A percentile compares a stretch with the other conserved stretches of the same genome.
phyloP scores from a whole-genome alignment of 2,888 invertebrate species.

The Serripes groenlandicus region DNA sequence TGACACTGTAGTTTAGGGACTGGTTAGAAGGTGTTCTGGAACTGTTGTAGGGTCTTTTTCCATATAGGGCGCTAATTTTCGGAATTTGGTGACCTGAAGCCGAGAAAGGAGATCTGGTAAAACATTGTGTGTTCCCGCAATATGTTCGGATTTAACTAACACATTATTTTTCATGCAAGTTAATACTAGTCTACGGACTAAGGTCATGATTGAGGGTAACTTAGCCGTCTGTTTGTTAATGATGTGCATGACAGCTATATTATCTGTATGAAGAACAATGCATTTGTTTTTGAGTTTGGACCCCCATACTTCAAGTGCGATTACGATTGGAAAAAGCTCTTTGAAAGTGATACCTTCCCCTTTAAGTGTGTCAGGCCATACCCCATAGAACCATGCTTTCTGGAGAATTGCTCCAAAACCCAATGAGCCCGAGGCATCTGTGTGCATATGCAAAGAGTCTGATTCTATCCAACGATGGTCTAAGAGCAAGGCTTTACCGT shows the following conservation, averaged over 20 bases:
- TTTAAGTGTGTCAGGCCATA: slow-evolving; percentile 7
- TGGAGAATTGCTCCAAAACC: slow-evolving; percentile 40
- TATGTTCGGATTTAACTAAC: slow-evolving; percentile 39
- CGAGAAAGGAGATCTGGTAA: slow-evolving; percentile 57
- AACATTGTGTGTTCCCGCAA: slow-evolving; percentile 48
- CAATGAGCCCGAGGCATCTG: slow-evolving; percentile 45
- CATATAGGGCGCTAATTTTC: slow-evolving; percentile 36
- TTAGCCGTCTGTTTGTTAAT: slow-evolving; percentile 55
- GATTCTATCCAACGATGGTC: slow-evolving; percentile 17
- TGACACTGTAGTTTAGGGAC: background rate
- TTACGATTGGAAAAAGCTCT: slow-evolving; percentile 48
- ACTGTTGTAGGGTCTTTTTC: slow-evolving; percentile 32
- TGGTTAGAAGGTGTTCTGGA: slow-evolving; percentile 20
- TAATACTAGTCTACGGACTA: slow-evolving; percentile 51
- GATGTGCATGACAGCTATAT: slow-evolving; percentile 55
- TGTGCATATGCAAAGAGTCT: slow-evolving; percentile 29
- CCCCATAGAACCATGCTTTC: slow-evolving; percentile 28
- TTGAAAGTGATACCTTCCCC: slow-evolving; percentile 41
- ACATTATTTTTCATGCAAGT: slow-evolving; percentile 52
- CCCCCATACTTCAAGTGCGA: slow-evolving; percentile 60
- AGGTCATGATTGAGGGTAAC: slow-evolving; percentile 35
- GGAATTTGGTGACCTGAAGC: slow-evolving; percentile 54
- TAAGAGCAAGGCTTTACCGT: slow-evolving; percentile 37
- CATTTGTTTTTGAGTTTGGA: slow-evolving; percentile 29
- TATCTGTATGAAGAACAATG: slow-evolving; percentile 54